Conservation (phyloP, 2,888 invertebrate species). For the Eulithis testata region DNA sequence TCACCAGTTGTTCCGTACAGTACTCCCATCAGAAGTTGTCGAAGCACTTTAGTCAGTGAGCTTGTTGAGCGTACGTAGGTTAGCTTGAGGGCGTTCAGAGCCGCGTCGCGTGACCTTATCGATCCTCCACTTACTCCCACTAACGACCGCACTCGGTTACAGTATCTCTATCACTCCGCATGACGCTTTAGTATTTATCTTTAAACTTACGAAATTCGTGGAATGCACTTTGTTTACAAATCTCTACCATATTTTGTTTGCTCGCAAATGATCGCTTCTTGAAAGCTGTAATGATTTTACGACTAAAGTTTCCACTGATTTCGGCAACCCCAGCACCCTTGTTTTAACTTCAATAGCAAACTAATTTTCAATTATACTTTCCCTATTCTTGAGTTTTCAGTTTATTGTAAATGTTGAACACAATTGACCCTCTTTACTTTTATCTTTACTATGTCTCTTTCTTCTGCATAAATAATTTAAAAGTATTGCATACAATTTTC, state of each 20-base stretch:
- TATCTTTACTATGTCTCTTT: constrained; percentile 58
- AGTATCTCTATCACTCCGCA: constrained; percentile 79
- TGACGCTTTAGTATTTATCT: constrained; percentile 75
- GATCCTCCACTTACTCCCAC: constrained; percentile 68
- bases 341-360: constrained; percentile 67
- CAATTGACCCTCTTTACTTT: constrained; percentile 59
- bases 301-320: constrained; percentile 57
- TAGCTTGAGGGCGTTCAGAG: constrained; percentile 77
- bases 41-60: constrained; percentile 81
- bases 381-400: constrained; percentile 62
- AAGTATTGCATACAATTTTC: constrained; percentile 68
- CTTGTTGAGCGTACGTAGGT: constrained; percentile 78
- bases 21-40: constrained; percentile 74
- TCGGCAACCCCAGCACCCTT: constrained; percentile 66
- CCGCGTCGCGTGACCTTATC: constrained; percentile 73
- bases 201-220: constrained; percentile 63
- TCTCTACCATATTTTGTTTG: constrained; percentile 23
- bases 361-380: constrained; percentile 70
- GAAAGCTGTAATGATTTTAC: constrained; percentile 28
- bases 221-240: constrained; percentile 36
- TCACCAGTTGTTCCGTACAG: constrained; percentile 75
- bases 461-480: constrained; percentile 62
- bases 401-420: constrained; percentile 56
- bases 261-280: constrained; percentile 30
- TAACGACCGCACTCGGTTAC: constrained; percentile 72